Conservation (phyloP, 2,113 vertebrate genomes). For the Gambusia holbrooki region DNA sequence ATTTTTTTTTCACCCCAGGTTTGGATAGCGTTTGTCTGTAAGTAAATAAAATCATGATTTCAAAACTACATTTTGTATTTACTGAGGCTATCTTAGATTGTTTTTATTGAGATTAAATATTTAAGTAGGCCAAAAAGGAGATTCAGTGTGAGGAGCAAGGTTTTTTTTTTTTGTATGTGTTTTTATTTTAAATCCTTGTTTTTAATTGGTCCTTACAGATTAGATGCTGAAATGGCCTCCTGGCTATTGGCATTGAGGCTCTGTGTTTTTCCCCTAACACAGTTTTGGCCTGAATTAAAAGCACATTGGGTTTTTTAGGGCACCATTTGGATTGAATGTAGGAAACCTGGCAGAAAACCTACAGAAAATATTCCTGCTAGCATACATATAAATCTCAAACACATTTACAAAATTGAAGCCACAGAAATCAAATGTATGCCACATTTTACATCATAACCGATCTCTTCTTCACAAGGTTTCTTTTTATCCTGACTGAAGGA, state of each 20-base stretch:
- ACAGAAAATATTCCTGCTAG: constrained; percentile 9
- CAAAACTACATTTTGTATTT: neutral
- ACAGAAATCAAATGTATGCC: neutral
- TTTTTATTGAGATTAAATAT: neutral
- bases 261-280: constrained; percentile 26
- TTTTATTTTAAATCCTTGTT: neutral
- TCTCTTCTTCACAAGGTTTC: constrained; percentile 3
- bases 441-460: neutral
- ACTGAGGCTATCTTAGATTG: neutral
- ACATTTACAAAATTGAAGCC: constrained; percentile 10
- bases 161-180: neutral
- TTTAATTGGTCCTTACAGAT: constrained; percentile 24
- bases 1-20: neutral
- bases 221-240: constrained; percentile 41
- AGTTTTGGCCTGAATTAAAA: constrained; percentile 64
- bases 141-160: neutral
- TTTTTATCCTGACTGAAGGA: constrained; percentile 28
- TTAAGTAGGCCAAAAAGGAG: neutral
- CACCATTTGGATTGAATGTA: constrained; percentile 47
- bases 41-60: no score
- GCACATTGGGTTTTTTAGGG: constrained; percentile 55
- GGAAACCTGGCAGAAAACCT: constrained; percentile 43
- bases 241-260: constrained; percentile 56
- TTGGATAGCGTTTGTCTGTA: neutral
- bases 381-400: constrained; percentile 2